Conservation (phyloP, 2,797 vertebrate species). For the Cossypha polioptera region DNA sequence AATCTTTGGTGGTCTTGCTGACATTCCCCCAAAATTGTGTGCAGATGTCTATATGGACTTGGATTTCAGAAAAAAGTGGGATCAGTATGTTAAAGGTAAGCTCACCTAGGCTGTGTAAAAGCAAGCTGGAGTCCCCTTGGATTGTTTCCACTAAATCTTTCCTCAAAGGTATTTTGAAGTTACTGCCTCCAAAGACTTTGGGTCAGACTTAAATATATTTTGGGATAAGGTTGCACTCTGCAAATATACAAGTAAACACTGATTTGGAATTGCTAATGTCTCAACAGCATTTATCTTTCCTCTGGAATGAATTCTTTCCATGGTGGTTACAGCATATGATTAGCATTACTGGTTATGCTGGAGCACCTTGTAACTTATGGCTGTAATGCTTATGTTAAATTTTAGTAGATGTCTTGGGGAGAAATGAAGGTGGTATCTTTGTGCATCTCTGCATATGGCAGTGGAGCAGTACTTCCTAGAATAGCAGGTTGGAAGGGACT, state of each 20-base stretch:
- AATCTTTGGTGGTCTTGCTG: slow-evolving; percentile 80
- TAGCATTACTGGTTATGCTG: neutral
- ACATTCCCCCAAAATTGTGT: slow-evolving; percentile 78
- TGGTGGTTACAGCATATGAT: neutral
- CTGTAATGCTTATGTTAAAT: neutral
- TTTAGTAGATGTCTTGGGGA: neutral
- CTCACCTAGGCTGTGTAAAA: neutral
- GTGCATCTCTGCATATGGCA: neutral
- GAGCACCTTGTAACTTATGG: neutral
- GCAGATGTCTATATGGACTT: slow-evolving; percentile 92
- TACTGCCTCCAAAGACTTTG: neutral
- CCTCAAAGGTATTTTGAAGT: neutral
- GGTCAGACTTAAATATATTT: neutral
- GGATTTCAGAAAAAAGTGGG: slow-evolving; percentile 88
- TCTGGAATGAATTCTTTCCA: neutral
- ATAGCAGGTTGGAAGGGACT: neutral
- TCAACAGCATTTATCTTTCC: neutral
- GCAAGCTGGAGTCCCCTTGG: neutral
- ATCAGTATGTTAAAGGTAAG: slow-evolving; percentile 89
- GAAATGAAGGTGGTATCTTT: neutral
- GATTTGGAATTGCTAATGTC: neutral
- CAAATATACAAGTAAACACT: neutral
- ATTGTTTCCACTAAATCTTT: neutral
- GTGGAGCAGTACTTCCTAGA: neutral
- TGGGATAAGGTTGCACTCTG: neutral